phyloP scores from a whole-genome alignment of 2,888 invertebrate species.

The Antitype chi region DNA sequence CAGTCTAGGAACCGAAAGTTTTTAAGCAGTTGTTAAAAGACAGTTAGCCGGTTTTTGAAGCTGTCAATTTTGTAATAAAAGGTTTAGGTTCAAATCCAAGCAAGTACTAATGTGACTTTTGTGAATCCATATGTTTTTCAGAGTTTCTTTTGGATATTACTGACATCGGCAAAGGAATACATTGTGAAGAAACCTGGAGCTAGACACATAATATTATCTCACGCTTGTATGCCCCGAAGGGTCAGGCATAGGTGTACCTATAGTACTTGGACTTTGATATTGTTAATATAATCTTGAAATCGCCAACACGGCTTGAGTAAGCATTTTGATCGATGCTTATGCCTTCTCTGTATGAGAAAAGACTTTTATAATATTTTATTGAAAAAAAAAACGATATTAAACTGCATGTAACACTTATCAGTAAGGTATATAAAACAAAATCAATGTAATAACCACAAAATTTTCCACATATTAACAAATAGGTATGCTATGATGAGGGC shows the following conservation, averaged over 20 bases:
- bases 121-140: background rate
- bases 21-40: background rate
- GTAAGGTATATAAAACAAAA: too few species aligned
- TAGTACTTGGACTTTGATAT: background rate
- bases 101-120: background rate
- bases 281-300: background rate
- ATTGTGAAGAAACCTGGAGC: background rate
- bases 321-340: too few species aligned
- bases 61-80: background rate
- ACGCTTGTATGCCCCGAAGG: background rate
- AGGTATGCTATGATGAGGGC: too few species aligned
- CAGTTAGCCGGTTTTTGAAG: background rate
- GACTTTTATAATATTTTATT: too few species aligned
- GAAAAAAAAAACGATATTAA: too few species aligned
- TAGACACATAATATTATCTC: background rate
- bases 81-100: background rate
- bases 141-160: background rate
- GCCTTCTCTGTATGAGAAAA: background rate
- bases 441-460: too few species aligned
- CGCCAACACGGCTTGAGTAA: background rate
- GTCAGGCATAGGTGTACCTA: background rate
- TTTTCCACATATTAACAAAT: too few species aligned
- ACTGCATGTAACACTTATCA: too few species aligned
- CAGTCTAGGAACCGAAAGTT: background rate
- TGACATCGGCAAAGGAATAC: background rate